phyloP scores from a whole-genome alignment of 2,797 vertebrate species.

The Rhynchonycteris naso region DNA sequence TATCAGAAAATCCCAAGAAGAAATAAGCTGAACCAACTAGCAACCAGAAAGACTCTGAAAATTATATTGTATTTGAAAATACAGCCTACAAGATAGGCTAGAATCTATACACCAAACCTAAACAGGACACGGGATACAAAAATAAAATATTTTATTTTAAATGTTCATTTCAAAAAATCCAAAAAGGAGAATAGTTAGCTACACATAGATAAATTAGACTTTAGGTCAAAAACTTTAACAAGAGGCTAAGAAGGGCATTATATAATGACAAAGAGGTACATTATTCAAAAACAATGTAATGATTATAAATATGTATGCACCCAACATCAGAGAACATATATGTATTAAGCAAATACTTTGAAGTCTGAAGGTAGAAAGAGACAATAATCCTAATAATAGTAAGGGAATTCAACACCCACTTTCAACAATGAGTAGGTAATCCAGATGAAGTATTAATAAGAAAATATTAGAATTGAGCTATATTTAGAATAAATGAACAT shows the following conservation, averaged over 20 bases:
- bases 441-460: not conserved
- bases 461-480: not conserved
- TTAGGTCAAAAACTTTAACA: not conserved
- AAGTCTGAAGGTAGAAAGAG: not conserved
- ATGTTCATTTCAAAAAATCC: not conserved
- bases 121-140: not conserved
- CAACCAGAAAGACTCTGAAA: not conserved
- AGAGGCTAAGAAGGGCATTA: not conserved
- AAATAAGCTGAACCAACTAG: not conserved
- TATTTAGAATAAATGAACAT: not conserved
- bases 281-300: not conserved
- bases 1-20: not conserved
- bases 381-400: not conserved
- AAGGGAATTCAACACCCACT: not conserved
- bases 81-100: not conserved
- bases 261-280: not conserved
- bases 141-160: conserved; percentile 27
- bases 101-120: not conserved
- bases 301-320: not conserved
- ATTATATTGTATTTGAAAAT: not conserved
- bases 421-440: not conserved
- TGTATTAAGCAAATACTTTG: not conserved
- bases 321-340: not conserved
- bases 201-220: not conserved
- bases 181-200: not conserved